Evolutionary conservation across 1,140 invertebrate species (phyloP), one percentile per base, ranked within the genome.

Genomic region (Sipha flava): DNA sequence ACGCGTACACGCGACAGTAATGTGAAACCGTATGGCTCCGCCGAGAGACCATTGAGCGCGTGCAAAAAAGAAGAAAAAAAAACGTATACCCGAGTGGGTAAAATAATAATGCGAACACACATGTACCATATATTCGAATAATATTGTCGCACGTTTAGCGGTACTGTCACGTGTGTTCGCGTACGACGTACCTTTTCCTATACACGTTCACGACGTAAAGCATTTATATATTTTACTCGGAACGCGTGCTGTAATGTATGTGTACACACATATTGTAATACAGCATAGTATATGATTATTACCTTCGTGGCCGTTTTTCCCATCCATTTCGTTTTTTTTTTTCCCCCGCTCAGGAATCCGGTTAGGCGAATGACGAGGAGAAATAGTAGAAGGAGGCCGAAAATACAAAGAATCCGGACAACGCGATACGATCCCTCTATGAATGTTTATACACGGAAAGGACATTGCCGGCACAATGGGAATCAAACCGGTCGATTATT

Each of bases 401-500:
- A 64, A 64, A 21, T 12, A 37, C 34, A 64, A 64, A 64, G n/a
- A 64, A 37, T 37, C 29, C n/a, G 34, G 37, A 64, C n/a, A 31
- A 21, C 10, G 12, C 59, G 59, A 64, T 12, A 21, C 59, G 59
- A 64, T 37, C 59, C 66, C 66, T 70, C 66, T 37, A 26, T 21
- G 40, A 40, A 40, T 40, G 34, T 66, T 40, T 70, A 70, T 45
- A 70, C 66, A 45, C n/a, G n/a, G 18, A 52, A 49, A 73, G 45
- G 70, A 73, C 45, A 34, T 21, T 12, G 43, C n/a, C n/a, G 4
- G 18, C 45, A 73, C 26, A 49, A 52, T 52, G 45, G 18, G 29
- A 73, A 73, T 73, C 34, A 73, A 73, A 52, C 40, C 45, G 70
- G 45, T 73, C 70, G 70, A 73, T 73, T 49, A 49, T 73, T 21